Evolutionary conservation across 1,140 invertebrate species (phyloP), one percentile per base, ranked within the genome.

Genomic region (Zaprionus capensis): DNA sequence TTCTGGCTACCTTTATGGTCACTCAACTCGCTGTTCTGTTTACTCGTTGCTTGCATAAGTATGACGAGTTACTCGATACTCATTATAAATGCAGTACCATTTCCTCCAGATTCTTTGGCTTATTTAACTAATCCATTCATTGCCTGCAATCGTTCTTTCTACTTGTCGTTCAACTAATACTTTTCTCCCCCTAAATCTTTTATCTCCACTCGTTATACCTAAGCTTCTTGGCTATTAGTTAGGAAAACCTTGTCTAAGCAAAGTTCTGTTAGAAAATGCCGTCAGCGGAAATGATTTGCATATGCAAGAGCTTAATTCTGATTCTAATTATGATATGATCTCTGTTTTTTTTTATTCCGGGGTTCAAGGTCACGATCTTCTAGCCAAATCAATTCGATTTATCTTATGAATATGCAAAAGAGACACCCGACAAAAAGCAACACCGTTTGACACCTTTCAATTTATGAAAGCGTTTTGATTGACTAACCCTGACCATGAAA

Each of bases 221-320:
- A n/a, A 41, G 5, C 24, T 49, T 22, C 20, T 12, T 12, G n/a
- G 51, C 15, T 59, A 31, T 17, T 62, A 36, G 20, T 9, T 3
- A 34, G 31, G 9, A 34, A 34, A 34, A 34, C 31, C 31, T 34
- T 34, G 31, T 57, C 14, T 31, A 15, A 9, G 31, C n/a, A 22
- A 62, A 34, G 24, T n/a, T 11, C 24, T 28, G n/a, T 65, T 55
- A n/a, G 38, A 64, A 66, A 49, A 46, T 55, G 55, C 74, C 70
- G 57, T 53, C 51, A 44, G 59, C 71, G 74, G 74, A 80, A 80
- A 73, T 80, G 58, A 76, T 80, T 80, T 77, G 74, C 73, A 76
- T 76, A 69, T 77, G 24, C 69, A 56, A 67, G 62, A 34, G 62
- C 56, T 66, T 61, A 56, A 72, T 77, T 75, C 65, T 75, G 34